Evolutionary conservation across 2,113 vertebrate species (phyloP), one percentile per base, ranked within the genome.

Genomic region (Octodon degus): DNA sequence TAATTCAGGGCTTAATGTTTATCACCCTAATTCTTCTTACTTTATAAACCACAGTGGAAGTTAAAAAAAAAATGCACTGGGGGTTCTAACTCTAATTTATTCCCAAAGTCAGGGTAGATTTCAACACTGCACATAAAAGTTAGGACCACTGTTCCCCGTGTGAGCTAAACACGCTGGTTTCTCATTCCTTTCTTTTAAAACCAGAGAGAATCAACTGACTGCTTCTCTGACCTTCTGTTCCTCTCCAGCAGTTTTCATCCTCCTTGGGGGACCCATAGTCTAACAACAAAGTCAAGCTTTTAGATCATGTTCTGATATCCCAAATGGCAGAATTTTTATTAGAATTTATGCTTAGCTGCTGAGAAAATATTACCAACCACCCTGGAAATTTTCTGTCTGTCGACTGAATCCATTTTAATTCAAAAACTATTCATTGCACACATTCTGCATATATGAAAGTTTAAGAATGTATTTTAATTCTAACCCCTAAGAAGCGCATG

Each of bases 371-470:
- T 85, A 25, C 80, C 63, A 85, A 55, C 5, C 62, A 88, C 32
- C 47, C 25, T 93, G 67, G 55, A 84, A 89, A 63, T 81, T 88
- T 12, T 77, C 76, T 79, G 20, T 92, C 32, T 83, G 32, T 80
- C 63, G 62, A 70, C 11, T 62, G 40, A 76, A 63, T 32, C 34
- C n/a, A 67, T 76, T 86, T 93, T 89, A n/a, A 94, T 79, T 92
- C 62, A 82, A 92, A 91, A 94, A n/a, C 74, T 68, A 81, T 85
- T 93, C 60, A 67, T 32, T 60, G 2, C 27, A 34, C 13, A 62
- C 58, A 32, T 50, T 77, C 43, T 22, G 17, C 74, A 65, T 77
- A 53, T 25, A 10, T 53, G 40, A 25, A 91, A 85, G 25, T 47
- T 82, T 68, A 63, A 91, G 40, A 58, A 30, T 17, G 11, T 82